These are phyloP conservation scores for Leptobrachium leishanense DNA, from an alignment of 2,113 vertebrate genomes.

Conservation along the genomic window DNA sequence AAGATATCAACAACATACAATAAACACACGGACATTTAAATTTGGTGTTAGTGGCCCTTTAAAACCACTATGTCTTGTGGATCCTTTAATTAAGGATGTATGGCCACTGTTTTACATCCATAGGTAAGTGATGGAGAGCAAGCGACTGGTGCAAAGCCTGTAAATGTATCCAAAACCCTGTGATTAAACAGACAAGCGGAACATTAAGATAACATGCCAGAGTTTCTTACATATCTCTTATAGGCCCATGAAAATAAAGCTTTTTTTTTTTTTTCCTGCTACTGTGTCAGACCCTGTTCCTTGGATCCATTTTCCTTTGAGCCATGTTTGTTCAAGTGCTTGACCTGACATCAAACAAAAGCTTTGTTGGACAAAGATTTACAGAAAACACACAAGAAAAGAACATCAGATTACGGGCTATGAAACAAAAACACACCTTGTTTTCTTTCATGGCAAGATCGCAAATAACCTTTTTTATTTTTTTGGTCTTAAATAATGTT, in stretches of 20 bases:
- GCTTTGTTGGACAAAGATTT: background rate
- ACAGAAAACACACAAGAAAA: background rate
- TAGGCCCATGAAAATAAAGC: background rate
- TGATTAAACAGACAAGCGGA: background rate
- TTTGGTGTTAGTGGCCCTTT: no score
- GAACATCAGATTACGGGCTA: background rate
- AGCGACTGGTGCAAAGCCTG: background rate
- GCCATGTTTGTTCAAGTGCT: background rate
- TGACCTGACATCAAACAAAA: slow-evolving; percentile 2
- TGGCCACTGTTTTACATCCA: background rate
- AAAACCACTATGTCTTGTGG: no score
- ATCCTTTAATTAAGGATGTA: no score
- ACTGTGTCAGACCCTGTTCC: background rate
- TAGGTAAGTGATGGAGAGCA: background rate
- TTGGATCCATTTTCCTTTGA: background rate
- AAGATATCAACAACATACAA: no score
- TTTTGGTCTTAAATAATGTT: background rate
- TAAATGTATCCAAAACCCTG: background rate
- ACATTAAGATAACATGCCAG: background rate
- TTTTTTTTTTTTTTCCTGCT: background rate
- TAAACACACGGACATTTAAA: no score
- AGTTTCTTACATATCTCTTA: background rate
- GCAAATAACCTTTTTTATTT: background rate
- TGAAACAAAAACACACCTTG: background rate
- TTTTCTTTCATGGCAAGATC: background rate